Conservation (phyloP, 1,140 invertebrate genomes). For the Drosophila funebris region DNA sequence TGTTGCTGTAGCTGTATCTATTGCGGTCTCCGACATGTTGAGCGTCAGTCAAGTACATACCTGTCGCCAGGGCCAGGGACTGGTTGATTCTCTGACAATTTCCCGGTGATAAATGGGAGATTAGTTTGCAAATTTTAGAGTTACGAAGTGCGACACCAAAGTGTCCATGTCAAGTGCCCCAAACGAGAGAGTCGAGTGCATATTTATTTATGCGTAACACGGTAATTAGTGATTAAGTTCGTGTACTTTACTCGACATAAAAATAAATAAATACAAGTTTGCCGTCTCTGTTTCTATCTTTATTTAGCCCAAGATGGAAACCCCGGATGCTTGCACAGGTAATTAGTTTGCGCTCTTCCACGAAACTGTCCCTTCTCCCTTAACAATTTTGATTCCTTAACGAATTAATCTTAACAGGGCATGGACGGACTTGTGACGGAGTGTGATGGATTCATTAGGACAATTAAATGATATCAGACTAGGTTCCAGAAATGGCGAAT, state of each 20-base stretch:
- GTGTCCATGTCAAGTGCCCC: slow-evolving; percentile 49
- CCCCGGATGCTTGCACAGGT: slow-evolving; percentile 11
- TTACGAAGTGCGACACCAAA: slow-evolving; percentile 56
- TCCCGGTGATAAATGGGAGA: slow-evolving; percentile 69
- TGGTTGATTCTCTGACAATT: not conserved
- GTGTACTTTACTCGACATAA: slow-evolving; percentile 50
- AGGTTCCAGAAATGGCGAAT: no score
- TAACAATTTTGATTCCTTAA: not conserved
- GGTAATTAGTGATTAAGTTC: slow-evolving; percentile 76
- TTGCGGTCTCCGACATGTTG: not conserved
- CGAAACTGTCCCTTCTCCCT: not conserved
- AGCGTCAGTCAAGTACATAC: slow-evolving; percentile 43
- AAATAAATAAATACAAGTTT: slow-evolving; percentile 12
- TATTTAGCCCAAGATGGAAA: slow-evolving; percentile 7
- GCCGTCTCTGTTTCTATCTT: not conserved
- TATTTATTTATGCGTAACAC: slow-evolving; percentile 58
- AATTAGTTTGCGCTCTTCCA: slow-evolving; percentile 15
- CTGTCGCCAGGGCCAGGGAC: slow-evolving; percentile 56
- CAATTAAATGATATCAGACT: not conserved
- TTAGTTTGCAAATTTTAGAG: slow-evolving; percentile 73
- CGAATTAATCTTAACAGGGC: not conserved
- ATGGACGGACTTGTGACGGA: not conserved
- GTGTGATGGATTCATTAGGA: not conserved
- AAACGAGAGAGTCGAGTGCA: not conserved
- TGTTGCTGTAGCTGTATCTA: not conserved